Percentiles rank a stretch among this genome's conserved stretches.
Evolutionary conservation across 2,888 invertebrate genomes (phyloP).

Genomic region (Andrena fulva): DNA sequence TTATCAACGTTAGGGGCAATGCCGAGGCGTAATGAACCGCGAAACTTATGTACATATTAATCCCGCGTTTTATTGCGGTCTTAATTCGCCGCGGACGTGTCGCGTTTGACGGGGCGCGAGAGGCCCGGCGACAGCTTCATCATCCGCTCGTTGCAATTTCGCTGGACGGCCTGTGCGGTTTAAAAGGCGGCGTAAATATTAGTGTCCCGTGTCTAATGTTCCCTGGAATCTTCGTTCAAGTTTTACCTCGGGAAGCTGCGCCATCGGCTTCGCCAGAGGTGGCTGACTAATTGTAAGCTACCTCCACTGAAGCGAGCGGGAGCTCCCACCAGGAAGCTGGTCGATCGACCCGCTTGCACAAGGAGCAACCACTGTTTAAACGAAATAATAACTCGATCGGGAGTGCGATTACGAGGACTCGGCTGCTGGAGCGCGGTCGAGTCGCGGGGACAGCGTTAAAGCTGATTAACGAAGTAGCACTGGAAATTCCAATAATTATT

Average conservation of each 20-base stretch:
- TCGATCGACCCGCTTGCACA: too few relatives aligned
- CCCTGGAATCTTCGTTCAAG: too few relatives aligned
- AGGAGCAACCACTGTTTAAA: too few relatives aligned
- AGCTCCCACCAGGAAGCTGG: too few relatives aligned
- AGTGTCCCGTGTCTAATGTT: too few relatives aligned
- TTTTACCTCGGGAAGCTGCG: too few relatives aligned
- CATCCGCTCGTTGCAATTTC: not conserved
- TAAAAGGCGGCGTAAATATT: too few relatives aligned
- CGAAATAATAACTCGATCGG: too few relatives aligned
- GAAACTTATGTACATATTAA: constrained; percentile 49
- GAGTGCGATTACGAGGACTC: not conserved
- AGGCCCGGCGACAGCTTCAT: constrained; percentile 21
- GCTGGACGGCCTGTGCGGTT: too few relatives aligned
- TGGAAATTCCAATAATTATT: constrained; percentile 54
- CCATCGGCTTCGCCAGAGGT: too few relatives aligned
- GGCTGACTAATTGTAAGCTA: too few relatives aligned
- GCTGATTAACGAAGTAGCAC: constrained; percentile 53
- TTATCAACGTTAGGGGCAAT: constrained; percentile 19
- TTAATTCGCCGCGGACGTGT: constrained; percentile 20
- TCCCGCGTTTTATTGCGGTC: constrained; percentile 35
- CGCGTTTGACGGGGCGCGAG: not conserved
- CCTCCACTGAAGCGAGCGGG: too few relatives aligned
- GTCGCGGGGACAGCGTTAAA: not conserved
- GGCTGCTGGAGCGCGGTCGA: not conserved
- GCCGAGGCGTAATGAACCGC: constrained; percentile 35